Conservation (phyloP, 1,140 invertebrate genomes). For the Heliothis virescens region DNA sequence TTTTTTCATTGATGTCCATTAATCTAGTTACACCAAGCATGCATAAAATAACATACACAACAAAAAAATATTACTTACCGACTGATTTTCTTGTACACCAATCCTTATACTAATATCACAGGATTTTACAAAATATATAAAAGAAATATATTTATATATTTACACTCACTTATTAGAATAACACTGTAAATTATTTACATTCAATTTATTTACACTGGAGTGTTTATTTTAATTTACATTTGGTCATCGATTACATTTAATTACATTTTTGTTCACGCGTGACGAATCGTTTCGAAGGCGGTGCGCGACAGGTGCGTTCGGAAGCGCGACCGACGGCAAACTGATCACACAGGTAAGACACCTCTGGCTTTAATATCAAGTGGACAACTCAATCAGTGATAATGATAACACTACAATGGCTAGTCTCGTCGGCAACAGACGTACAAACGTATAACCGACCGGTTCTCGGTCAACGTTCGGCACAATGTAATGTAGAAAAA, state of each 20-base stretch:
- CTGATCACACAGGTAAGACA: constrained; percentile 62
- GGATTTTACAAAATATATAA: constrained; percentile 72
- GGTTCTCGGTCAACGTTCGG: constrained; percentile 67
- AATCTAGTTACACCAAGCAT: background rate
- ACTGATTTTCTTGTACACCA: constrained; percentile 54
- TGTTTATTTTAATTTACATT: constrained; percentile 55
- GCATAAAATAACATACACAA: constrained; percentile 1
- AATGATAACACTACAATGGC: constrained; percentile 63
- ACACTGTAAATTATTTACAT: constrained; percentile 64
- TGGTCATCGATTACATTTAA: constrained; percentile 53
- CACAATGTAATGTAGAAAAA: constrained; percentile 56
- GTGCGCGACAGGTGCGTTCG: constrained; percentile 57
- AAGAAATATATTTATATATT: constrained; percentile 39
- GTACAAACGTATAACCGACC: constrained; percentile 48
- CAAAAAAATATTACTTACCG: constrained; percentile 72
- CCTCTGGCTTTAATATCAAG: constrained; percentile 72
- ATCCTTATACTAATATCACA: constrained; percentile 79
- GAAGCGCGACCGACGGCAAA: constrained; percentile 56
- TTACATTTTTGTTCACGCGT: constrained; percentile 64
- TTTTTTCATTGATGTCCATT: background rate
- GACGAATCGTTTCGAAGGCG: constrained; percentile 34
- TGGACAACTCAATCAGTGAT: constrained; percentile 74
- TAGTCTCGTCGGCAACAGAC: constrained; percentile 37
- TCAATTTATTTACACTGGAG: constrained; percentile 65
- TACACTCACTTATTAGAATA: constrained; percentile 63